Base-by-base conservation (phyloP, 2,797 vertebrate genomes). In the Neolamprologus multifasciatus region DNA sequence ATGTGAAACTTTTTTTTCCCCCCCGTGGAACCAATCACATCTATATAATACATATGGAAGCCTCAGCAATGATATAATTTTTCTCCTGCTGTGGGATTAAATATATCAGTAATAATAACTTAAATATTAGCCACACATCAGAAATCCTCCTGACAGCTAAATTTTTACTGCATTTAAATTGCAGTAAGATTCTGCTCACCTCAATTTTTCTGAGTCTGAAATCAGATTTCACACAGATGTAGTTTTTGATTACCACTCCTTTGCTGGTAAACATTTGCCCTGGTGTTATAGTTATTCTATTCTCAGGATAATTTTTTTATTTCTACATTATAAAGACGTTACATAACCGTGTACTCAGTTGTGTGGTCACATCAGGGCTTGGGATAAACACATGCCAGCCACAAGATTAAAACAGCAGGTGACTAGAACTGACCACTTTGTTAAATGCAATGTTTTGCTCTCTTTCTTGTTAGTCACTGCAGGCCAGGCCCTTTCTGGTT, bases 1-100 rank as follows among this genome's bases (percentile, higher is more conserved):
- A 97, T 97, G 97, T 97, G 96, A 98, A 97, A 98, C 97, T 98
- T 97, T 96, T 93, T 93, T 94, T 86, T 82, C 0, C 0, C 64
- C 83, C 97, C 93, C 95, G 87, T 95, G 93, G 95, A 97, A 96
- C 95, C 95, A 97, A 97, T 97, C 97, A 98, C 97, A 98, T 98
- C 97, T 97, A 97, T 98, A 97, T 98, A 97, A 98, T 97, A 98
- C 98, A 98, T 98, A 98, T 97, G 96, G 97, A 98, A 98, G 98
- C 97, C 97, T 96, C 96, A 94, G 94, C 92, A 91, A 98, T 97
- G 95, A 98, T 98, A 97, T 97, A 89, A 97, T 98, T 98, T 98
- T 97, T 96, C 95, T 97, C 96, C 96, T 90, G 97, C 97, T 98
- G 96, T 95, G 94, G 96, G 98, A 99, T 99, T 99, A 98, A 98